Evolutionary conservation across 2,113 vertebrate species (phyloP).

Genomic region (Hydrolagus affinis): DNA sequence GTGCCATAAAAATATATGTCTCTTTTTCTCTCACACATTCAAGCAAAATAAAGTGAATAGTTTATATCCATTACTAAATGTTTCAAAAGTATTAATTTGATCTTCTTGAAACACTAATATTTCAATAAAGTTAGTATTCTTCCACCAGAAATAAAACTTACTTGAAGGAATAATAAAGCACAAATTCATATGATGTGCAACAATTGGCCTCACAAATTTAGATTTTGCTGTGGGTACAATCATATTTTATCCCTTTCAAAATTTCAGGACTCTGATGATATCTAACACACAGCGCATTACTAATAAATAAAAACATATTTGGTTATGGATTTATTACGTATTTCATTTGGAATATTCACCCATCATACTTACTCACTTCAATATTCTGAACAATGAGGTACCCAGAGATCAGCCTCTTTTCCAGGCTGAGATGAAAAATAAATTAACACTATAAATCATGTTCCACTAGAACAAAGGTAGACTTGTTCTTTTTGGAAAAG

Average conservation of each 20-base stretch:
- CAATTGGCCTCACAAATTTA: neutral
- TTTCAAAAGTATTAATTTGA: neutral
- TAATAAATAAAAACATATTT: neutral
- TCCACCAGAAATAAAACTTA: neutral
- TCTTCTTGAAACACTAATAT: neutral
- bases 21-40: no score
- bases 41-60: neutral
- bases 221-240: neutral
- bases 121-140: neutral
- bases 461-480: neutral
- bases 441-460: slow-evolving; percentile 4
- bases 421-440: neutral
- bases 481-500: no score
- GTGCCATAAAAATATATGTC: no score
- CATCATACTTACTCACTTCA: neutral
- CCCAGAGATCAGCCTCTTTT: no score
- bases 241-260: neutral
- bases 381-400: slow-evolving; percentile 5
- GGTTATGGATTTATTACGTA: neutral
- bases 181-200: neutral
- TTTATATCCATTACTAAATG: neutral
- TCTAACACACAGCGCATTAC: neutral
- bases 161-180: neutral
- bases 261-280: neutral
- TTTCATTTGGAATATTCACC: neutral